Base-by-base conservation (phyloP, 1,140 invertebrate genomes). In the Hylyphantes graminicola region DNA sequence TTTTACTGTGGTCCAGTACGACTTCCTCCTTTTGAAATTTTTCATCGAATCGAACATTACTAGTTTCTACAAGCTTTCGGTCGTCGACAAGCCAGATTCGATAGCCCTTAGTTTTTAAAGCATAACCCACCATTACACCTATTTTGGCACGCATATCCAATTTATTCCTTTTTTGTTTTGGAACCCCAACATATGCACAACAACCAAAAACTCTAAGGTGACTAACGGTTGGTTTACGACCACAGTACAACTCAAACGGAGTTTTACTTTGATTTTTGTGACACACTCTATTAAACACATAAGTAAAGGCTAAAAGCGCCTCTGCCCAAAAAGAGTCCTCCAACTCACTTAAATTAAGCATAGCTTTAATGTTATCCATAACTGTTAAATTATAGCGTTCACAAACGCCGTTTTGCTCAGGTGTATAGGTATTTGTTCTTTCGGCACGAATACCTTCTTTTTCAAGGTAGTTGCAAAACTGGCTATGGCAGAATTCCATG, bases 141-240 rank as follows among this genome's bases (percentile, higher is more conserved):
- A 54, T 3, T 55, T n/a, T 19, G 10, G 53, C 19, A 11, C 17
- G n/a, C 51, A 57, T 55, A 74, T 74, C 7, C 48, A 15, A 74
- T 35, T 35, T 35, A 35, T 35, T 35, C 35, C 35, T 35, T 35
- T 51, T 76, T 21, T 76, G 57, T 50, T 61, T 76, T 10, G 74
- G 74, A 7, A 50, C 48, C 8, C 61, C 61, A 15, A 65, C 75
- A 54, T 65, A 63, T 54, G 75, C 75, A 10, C 9, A 7, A 64
- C 48, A 64, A 13, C 75, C 75, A 77, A 64, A 77, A n/a, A 0
- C 35, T 21, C 64, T 77, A 7, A 77, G 50, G 48, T 65, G 75
- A 7, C 11, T n/a, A 64, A 77, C 75, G 15, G 59, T 51, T 4
- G 59, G 61, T 7, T 65, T 63, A 48, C 51, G 9, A 64, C 61